Evolutionary conservation across 2,113 vertebrate species (phyloP).

Genomic region (Sinocyclocheilus grahami): DNA sequence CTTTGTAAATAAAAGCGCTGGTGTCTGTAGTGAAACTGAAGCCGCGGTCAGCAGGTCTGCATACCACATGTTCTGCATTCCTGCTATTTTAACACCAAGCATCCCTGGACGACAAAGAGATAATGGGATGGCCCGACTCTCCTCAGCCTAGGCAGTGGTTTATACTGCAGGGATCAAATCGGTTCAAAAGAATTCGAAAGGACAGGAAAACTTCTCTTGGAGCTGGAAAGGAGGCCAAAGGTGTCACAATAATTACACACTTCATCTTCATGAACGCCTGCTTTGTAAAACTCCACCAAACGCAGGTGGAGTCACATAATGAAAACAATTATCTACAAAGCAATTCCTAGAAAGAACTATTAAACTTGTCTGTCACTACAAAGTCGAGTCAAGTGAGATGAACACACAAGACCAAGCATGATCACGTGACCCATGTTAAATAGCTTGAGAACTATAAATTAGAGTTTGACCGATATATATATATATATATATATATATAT

Average conservation of each 20-base stretch:
- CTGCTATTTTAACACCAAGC: slow-evolving; percentile 17
- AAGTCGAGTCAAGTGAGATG: background rate
- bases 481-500: too few relatives aligned
- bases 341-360: background rate
- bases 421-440: background rate
- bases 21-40: slow-evolving; percentile 8
- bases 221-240: background rate
- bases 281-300: background rate
- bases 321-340: background rate
- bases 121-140: slow-evolving; percentile 4
- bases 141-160: background rate
- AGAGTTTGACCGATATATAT: too few relatives aligned
- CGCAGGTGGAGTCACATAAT: background rate
- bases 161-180: background rate
- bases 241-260: background rate
- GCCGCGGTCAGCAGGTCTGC: slow-evolving; percentile 26
- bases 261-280: background rate
- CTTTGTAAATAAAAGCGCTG: slow-evolving; percentile 25
- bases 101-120: slow-evolving; percentile 36
- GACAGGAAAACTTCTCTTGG: slow-evolving; percentile 4
- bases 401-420: background rate
- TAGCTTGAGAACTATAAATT: background rate
- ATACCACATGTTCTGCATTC: slow-evolving; percentile 31
- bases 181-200: background rate
- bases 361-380: background rate